Conservation (phyloP, 2,797 vertebrate genomes). For the Gadopsis bispinosus region DNA sequence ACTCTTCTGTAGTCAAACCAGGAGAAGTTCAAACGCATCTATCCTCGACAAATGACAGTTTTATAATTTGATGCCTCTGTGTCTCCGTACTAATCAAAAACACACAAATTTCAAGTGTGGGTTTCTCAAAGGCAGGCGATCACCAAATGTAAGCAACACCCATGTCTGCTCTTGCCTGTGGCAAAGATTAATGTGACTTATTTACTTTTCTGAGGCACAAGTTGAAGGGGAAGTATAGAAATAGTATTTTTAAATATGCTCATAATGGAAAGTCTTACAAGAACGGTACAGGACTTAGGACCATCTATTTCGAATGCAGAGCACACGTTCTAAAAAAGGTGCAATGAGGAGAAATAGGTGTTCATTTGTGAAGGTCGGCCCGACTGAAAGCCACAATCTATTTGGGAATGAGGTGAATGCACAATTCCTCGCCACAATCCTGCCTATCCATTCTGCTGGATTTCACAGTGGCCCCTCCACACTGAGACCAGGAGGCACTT, state of each 20-base stretch:
- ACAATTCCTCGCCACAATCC: conserved; percentile 61
- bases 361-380: conserved; percentile 75
- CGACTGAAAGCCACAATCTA: conserved; percentile 59
- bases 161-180: conserved; percentile 37
- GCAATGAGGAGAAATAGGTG: conserved; percentile 69
- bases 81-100: not conserved
- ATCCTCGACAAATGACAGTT: not conserved
- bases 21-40: not conserved
- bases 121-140: conserved; percentile 26
- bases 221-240: conserved; percentile 39
- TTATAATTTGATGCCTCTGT: not conserved
- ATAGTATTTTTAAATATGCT: conserved; percentile 56
- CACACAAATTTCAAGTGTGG: conserved; percentile 19
- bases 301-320: conserved; percentile 57
- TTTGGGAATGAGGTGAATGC: conserved; percentile 66
- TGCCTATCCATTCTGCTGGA: conserved; percentile 61
- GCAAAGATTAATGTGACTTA: conserved; percentile 58
- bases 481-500: conserved; percentile 48
- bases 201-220: conserved; percentile 44
- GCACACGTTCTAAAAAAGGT: conserved; percentile 46
- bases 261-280: conserved; percentile 58
- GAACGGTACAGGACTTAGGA: conserved; percentile 24
- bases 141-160: conserved; percentile 34
- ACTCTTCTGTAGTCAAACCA: not conserved
- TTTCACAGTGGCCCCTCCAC: conserved; percentile 67